Base-by-base conservation (phyloP, 1,140 invertebrate genomes). In the Microplitis demolitor region DNA sequence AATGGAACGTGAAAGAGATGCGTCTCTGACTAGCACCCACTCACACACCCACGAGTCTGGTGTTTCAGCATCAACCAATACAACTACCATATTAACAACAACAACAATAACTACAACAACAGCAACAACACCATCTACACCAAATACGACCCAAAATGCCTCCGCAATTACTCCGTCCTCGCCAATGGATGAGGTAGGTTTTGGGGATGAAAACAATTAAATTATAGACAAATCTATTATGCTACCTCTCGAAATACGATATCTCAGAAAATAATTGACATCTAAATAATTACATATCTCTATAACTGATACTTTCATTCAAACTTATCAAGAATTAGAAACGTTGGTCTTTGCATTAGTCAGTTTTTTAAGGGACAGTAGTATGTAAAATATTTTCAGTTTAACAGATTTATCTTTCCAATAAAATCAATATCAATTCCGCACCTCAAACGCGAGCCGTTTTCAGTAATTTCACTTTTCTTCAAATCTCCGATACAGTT, bases 1-100 rank as follows among this genome's bases (percentile, higher is more conserved):
- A 45, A 88, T 92, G 85, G 93, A 92, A 80, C 86, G 89, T 69
- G 91, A 92, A 81, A 88, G 91, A 68, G 89, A 91, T 76, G 90
- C 85, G 78, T 88, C 89, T 82, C 87, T 87, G 72, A 82, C 85
- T 85, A 83, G 79, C 78, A 82, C 82, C 77, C 83, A 82, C 78
- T 80, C 85, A 82, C 84, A 87, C 77, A 78, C 81, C 78, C 82
- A 83, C 74, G 81, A 81, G 76, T 68, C 78, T 78, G 78, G 79
- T 74, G 76, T 74, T 77, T 74, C 76, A 77, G 78, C 77, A 73
- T 77, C 78, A 70, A 76, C 79, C 74, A 81, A 78, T 74, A 81
- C 78, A 72, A 82, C 80, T 67, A 76, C 82, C 71, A 63, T 64
- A 54, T 31, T 54, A 58, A 61, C 60, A 35, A 81, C 80, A 61